Evolutionary conservation across 1,140 invertebrate genomes (phyloP).

Genomic region (Eupristina koningsbergeri): DNA sequence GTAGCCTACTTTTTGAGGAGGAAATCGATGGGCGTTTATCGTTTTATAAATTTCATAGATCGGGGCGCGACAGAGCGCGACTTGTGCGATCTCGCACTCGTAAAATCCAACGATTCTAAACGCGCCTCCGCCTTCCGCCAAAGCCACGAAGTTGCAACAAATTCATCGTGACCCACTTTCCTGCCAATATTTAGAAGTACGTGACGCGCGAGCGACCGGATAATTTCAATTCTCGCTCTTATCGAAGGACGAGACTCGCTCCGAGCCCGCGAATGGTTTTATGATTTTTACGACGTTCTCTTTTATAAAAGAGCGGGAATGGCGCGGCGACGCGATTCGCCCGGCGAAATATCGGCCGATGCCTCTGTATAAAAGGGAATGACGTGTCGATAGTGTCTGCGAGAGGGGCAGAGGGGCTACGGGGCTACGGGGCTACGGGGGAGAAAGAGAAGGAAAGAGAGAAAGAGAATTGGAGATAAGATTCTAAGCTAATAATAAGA

Average conservation of each 20-base stretch:
- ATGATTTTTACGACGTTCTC: constrained; percentile 29
- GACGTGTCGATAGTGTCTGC: constrained; percentile 2
- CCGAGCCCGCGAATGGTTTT: constrained; percentile 3
- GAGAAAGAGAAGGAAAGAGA: neutral
- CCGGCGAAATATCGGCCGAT: constrained; percentile 21
- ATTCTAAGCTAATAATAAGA: too few relatives aligned
- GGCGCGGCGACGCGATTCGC: constrained; percentile 25
- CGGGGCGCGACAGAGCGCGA: neutral
- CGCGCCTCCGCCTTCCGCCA: neutral
- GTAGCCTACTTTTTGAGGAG: constrained; percentile 17
- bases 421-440: neutral
- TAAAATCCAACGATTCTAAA: constrained; percentile 35
- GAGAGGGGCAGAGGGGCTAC: too few relatives aligned
- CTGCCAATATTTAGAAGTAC: constrained; percentile 8
- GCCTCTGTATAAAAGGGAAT: constrained; percentile 22
- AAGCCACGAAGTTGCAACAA: neutral
- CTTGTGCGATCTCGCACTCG: constrained; percentile 34
- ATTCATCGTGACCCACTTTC: constrained; percentile 35
- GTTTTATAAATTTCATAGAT: constrained; percentile 2
- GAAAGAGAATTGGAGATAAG: constrained; percentile 14
- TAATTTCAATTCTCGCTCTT: constrained; percentile 24
- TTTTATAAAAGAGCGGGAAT: neutral
- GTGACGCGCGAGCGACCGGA: neutral
- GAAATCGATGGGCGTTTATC: constrained; percentile 22
- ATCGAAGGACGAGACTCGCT: constrained; percentile 34